Base-by-base conservation (phyloP, 92 coral and sea anemone species). In the Epizoanthus rinbou region DNA sequence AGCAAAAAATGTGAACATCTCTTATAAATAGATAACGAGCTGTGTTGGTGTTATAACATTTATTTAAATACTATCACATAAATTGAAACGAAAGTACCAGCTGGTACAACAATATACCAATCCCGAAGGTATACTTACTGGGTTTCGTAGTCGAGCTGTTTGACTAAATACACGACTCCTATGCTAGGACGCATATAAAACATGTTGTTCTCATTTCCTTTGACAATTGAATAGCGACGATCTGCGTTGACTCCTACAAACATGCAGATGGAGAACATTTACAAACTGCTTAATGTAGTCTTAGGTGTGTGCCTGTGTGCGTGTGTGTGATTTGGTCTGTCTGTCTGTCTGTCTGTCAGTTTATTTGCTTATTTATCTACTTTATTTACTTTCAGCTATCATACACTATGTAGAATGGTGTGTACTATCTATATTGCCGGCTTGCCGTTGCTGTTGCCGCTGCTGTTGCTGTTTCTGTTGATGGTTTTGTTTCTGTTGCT, bases 81-180 rank as follows among this genome's bases (percentile, higher is more conserved):
- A 80, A 3, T 4, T 19, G 28, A 39, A 65, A 24, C 0, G 24
- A 25, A 19, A 60, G 67, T 52, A 18, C 5, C n/a, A n/a, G n/a
- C 22, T 52, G 68, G 3, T 69, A 2, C 10, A 16, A 17, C 0
- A 13, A 21, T 15, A 18, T n/a, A n/a, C n/a, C n/a, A 52, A 60
- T 14, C n/a, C n/a, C n/a, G 10, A n/a, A 6, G 0, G 57, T 0
- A 17, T 18, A 28, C 80, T 35, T 81, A 93, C 98, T 71, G 80
- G 39, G 88, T 89, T 82, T 97, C 99, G 35, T 86, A 93, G 76
- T 97, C 99, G 76, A 94, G 91, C 39, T 90, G 43, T 33, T 90
- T 88, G 19, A 75, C 83, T 47, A 94, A 75, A 15, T 62, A 88
- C 14, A 97, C 31, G 2, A 24, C 80, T 19, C 98, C 95, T 43